Percentiles rank a stretch among this genome's conserved stretches.
phyloP scores from a whole-genome alignment of 2,888 invertebrate genomes.

The Drosophila nr. medialis region DNA sequence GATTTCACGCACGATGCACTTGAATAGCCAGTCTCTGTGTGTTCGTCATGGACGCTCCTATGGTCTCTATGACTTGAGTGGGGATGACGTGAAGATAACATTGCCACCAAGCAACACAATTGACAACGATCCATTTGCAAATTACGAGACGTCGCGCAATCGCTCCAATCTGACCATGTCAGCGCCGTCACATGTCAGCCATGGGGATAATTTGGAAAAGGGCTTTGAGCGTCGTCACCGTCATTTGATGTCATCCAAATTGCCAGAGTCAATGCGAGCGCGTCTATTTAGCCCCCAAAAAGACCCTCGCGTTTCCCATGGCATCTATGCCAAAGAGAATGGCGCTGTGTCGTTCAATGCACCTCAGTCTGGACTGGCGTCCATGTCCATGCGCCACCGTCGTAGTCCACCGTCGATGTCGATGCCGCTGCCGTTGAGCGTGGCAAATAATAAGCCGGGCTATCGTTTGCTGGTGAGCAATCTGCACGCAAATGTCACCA shows the following conservation, averaged over 20 bases:
- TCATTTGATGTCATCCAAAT: constrained; percentile 78
- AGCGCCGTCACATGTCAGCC: constrained; percentile 10
- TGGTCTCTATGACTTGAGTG: constrained; percentile 35
- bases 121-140: constrained; percentile 56
- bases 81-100: constrained; percentile 45
- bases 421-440: constrained; percentile 46
- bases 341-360: constrained; percentile 27
- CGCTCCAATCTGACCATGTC: constrained; percentile 66
- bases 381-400: constrained; percentile 22
- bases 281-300: constrained; percentile 82
- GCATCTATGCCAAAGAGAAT: constrained; percentile 83
- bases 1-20: constrained; percentile 56
- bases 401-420: constrained; percentile 39
- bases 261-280: constrained; percentile 83
- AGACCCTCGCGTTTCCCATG: constrained; percentile 83
- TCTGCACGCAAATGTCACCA: constrained; percentile 93
- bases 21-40: constrained; percentile 21
- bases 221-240: constrained; percentile 72
- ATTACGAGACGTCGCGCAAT: constrained; percentile 82
- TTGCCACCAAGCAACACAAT: no score
- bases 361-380: not conserved
- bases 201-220: constrained; percentile 46
- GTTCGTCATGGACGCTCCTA: constrained; percentile 9
- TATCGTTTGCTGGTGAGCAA: constrained; percentile 96
- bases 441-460: constrained; percentile 85